phyloP scores from a whole-genome alignment of 2,888 invertebrate species.

The Gortyna flavago region DNA sequence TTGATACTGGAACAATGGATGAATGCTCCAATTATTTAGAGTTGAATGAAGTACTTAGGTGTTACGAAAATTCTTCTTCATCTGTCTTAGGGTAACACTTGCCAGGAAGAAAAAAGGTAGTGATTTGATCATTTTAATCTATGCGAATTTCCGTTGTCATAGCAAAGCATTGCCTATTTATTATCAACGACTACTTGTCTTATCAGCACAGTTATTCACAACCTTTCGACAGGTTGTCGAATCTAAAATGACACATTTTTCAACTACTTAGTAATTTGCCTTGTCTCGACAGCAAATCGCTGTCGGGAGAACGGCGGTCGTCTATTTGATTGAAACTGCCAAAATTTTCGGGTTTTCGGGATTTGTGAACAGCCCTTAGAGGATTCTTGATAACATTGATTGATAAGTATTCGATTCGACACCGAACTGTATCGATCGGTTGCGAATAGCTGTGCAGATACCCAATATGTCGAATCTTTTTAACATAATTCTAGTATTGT shows the following conservation, averaged over 20 bases:
- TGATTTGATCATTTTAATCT: background rate
- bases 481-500: background rate
- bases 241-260: background rate
- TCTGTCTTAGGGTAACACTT: background rate
- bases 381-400: background rate
- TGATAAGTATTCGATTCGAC: background rate
- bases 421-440: background rate
- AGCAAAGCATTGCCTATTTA: background rate
- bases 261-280: background rate
- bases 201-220: background rate
- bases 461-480: background rate
- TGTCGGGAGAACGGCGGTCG: background rate
- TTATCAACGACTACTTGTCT: background rate
- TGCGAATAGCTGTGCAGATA: background rate
- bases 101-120: no score
- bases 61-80: conserved; percentile 35
- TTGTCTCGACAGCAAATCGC: background rate
- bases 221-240: background rate
- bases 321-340: background rate
- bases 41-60: conserved; percentile 27
- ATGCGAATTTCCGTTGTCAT: background rate
- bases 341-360: background rate
- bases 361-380: background rate
- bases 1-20: conserved; percentile 71
- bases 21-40: conserved; percentile 52